Evolutionary conservation across 2,888 invertebrate species (phyloP).

Genomic region (Melikaiella ostensackeni): DNA sequence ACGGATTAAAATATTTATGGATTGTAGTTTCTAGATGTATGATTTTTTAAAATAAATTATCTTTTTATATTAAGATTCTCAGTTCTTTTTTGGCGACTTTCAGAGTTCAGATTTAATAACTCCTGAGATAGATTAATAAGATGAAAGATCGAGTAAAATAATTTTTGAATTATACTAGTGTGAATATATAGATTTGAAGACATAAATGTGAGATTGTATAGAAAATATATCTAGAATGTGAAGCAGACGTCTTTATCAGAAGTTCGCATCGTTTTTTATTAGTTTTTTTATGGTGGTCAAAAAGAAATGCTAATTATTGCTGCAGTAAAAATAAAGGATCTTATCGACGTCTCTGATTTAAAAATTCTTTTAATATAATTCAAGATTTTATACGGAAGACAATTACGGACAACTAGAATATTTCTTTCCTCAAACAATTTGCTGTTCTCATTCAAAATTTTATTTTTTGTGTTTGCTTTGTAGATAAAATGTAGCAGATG

Average conservation of each 20-base stretch:
- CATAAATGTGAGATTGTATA: not conserved
- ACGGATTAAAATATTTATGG: too few relatives aligned
- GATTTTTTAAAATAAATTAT: not conserved
- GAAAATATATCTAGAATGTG: constrained; percentile 16
- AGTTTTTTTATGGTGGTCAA: not conserved
- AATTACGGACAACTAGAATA: too few relatives aligned
- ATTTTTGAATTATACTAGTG: not conserved
- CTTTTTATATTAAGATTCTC: not conserved
- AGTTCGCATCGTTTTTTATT: not conserved
- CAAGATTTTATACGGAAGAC: not conserved
- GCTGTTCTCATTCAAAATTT: not conserved
- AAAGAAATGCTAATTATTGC: not conserved
- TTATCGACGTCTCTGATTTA: too few relatives aligned
- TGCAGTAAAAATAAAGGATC: not conserved
- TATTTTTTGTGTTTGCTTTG: not conserved
- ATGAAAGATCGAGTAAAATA: constrained; percentile 13
- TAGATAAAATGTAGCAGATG: not conserved
- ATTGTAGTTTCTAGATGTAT: too few relatives aligned
- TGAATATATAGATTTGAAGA: too few relatives aligned
- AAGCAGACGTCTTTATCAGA: not conserved
- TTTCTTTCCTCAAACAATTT: not conserved
- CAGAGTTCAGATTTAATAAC: constrained; percentile 49
- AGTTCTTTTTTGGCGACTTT: not conserved
- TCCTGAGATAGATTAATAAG: constrained; percentile 34
- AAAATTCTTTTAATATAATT: not conserved